phyloP scores from a whole-genome alignment of 2,888 invertebrate genomes.

The Enchytraeus crypticus region DNA sequence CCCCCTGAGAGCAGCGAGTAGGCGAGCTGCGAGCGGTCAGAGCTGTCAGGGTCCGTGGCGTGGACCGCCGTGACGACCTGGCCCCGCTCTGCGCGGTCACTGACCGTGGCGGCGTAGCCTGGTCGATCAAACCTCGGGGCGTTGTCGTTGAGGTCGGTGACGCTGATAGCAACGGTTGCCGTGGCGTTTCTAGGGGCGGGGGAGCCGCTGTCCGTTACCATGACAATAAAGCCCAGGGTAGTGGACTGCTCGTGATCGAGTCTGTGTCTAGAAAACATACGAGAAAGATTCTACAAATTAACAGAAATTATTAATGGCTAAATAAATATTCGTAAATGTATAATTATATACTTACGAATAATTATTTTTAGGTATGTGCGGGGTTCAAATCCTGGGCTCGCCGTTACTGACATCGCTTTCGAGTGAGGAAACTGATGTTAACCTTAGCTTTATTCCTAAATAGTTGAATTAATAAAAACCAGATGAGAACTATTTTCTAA shows the following conservation, averaged over 20 bases:
- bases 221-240: constrained; percentile 67
- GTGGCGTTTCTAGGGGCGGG: constrained; percentile 67
- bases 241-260: constrained; percentile 47
- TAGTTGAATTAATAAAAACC: too few species aligned
- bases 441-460: too few species aligned
- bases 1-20: constrained; percentile 77
- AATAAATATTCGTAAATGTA: too few species aligned
- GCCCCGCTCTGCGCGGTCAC: constrained; percentile 16
- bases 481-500: too few species aligned
- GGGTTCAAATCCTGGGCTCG: too few species aligned
- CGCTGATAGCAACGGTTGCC: constrained; percentile 72
- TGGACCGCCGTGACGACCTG: constrained; percentile 72
- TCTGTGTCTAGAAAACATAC: constrained; percentile 59
- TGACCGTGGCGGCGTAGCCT: constrained; percentile 12
- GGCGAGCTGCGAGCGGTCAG: constrained; percentile 64
- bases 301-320: too few species aligned
- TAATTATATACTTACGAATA: too few species aligned
- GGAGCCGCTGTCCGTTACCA: constrained; percentile 74
- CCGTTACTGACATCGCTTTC: too few species aligned
- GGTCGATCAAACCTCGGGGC: constrained; percentile 57
- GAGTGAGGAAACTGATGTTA: too few species aligned
- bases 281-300: too few species aligned
- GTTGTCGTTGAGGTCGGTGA: constrained; percentile 83
- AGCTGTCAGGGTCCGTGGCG: constrained; percentile 76
- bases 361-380: too few species aligned